Base-by-base conservation (phyloP, 1,140 invertebrate genomes). In the Probaryconus sp. region DNA sequence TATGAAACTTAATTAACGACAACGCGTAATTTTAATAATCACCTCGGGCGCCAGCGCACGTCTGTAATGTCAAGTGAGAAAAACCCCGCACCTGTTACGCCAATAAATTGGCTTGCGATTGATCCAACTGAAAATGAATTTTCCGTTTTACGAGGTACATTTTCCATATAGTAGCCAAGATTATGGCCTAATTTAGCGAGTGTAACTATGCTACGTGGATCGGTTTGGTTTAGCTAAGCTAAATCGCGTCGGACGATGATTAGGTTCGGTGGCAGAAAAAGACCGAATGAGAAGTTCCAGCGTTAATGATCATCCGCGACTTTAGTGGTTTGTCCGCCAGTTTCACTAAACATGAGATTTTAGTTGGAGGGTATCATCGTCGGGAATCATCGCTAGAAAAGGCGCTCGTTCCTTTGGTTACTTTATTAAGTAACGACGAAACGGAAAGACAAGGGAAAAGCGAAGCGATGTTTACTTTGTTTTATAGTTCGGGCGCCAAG, bases 161-260 rank as follows among this genome's bases (percentile, higher is more conserved):
- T 43, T 26, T 43, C 48, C 42, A 55, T 55, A 64, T 26, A 30
- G 47, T 45, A 26, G 17, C 28, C 1, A 37, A 64, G 14, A 4
- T 64, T 53, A 64, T 64, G 24, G 47, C 21, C 38, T 64, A 64
- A 64, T 64, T 64, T 64, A 21, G 45, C 37, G 48, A 51, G 10
- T 24, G 50, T 42, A 42, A 51, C 17, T 9, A 17, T 11, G 18
- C 9, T 13, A 47, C 48, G 28, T 13, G 20, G 3, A 18, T 51
- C n/a, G n/a, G 28, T 55, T 56, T 50, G 10, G 18, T 3, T 48
- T 18, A 48, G 56, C 26, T n/a, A n/a, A n/a, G n/a, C n/a, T n/a
- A n/a, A n/a, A n/a, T n/a, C n/a, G n/a, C 7, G 1, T 37, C 30
- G 14, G 13, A 10, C 35, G 31, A 9, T 60, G 65, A 69, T 69